Conservation (phyloP, 2,113 vertebrate genomes). For the Saguinus midas region DNA sequence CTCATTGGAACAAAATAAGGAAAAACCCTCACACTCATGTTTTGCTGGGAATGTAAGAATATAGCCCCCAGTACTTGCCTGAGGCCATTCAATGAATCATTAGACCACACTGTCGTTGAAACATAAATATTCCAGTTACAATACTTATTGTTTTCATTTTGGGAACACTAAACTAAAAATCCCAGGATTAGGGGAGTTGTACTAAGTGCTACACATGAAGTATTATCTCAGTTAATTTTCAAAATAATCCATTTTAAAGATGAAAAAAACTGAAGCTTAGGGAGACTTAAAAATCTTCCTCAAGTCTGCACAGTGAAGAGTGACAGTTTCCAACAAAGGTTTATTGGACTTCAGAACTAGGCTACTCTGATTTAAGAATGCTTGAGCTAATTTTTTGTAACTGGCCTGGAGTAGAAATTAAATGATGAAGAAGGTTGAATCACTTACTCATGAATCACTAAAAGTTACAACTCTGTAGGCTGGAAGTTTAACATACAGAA, state of each 20-base stretch:
- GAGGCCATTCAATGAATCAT: background rate
- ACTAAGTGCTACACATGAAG: background rate
- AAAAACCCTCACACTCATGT: background rate
- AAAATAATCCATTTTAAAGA: conserved; percentile 8
- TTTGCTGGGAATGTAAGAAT: background rate
- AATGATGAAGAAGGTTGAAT: background rate
- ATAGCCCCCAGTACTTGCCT: background rate
- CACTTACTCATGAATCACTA: background rate
- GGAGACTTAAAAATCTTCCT: background rate
- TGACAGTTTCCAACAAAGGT: background rate
- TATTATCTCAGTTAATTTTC: background rate
- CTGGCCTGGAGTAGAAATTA: background rate
- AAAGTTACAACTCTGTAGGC: background rate
- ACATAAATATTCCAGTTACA: background rate
- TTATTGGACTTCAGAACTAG: background rate
- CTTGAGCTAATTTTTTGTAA: background rate
- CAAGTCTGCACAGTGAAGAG: background rate
- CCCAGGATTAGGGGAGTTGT: background rate
- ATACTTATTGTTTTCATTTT: background rate
- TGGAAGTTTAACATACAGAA: background rate
- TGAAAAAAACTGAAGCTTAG: background rate
- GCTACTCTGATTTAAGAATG: background rate
- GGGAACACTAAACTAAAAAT: background rate
- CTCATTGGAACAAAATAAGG: background rate
- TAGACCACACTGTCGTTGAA: background rate